These are phyloP conservation scores for Hirtodrosophila confusa DNA, from an alignment of 2,888 invertebrate species.

Conservation along the genomic window DNA sequence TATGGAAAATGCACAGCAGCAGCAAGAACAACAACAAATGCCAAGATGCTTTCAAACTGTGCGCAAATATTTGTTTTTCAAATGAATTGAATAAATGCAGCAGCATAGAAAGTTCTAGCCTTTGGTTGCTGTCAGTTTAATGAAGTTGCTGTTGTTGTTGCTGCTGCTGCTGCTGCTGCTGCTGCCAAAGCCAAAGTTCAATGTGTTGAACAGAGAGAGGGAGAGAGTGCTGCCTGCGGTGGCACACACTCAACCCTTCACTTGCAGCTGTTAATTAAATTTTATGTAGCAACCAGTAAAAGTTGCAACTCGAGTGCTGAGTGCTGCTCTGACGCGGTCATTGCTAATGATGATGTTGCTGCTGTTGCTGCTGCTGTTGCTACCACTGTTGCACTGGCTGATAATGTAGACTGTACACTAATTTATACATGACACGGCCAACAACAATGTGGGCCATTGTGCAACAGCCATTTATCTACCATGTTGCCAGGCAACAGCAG, in stretches of 20 bases:
- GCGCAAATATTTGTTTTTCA: constrained; percentile 71
- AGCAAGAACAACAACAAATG: constrained; percentile 5
- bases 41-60: constrained; percentile 33
- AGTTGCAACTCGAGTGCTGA: constrained; percentile 54
- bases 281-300: constrained; percentile 58
- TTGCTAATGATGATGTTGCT: constrained; percentile 50
- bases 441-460: constrained; percentile 48
- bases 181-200: constrained; percentile 42
- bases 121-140: constrained; percentile 50
- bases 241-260: constrained; percentile 5
- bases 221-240: no score
- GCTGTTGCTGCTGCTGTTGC: constrained; percentile 33
- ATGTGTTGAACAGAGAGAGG: constrained; percentile 16
- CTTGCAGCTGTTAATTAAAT: constrained; percentile 68
- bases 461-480: neutral
- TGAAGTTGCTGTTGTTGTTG: constrained; percentile 42
- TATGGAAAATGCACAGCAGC: constrained; percentile 41
- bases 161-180: constrained; percentile 26
- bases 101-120: constrained; percentile 31
- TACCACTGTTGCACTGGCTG: constrained; percentile 32
- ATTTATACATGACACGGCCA: constrained; percentile 66
- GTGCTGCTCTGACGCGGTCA: constrained; percentile 35
- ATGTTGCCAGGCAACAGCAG: constrained; percentile 7
- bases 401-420: constrained; percentile 53
- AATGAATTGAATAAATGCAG: constrained; percentile 68